Conservation (phyloP, 2,888 invertebrate species). For the Orthosia incerta region DNA sequence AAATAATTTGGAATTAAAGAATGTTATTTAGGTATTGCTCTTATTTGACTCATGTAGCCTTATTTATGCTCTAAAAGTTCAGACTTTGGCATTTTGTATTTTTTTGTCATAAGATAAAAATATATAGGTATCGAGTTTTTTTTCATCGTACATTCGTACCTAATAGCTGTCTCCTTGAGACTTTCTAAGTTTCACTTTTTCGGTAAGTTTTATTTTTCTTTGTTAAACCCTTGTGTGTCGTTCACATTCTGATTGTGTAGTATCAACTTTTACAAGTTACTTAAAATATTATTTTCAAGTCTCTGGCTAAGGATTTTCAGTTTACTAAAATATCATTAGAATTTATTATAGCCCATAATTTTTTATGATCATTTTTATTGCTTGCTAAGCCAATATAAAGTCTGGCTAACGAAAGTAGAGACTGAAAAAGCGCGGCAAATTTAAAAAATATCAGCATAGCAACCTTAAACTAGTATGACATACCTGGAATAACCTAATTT, state of each 20-base stretch:
- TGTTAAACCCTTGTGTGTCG: neutral
- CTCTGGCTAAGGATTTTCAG: neutral
- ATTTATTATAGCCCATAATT: slow-evolving; percentile 24
- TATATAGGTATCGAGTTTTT: neutral
- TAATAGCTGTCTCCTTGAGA: neutral
- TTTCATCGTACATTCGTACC: neutral
- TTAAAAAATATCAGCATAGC: too few species aligned
- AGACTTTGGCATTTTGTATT: neutral
- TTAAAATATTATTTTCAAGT: slow-evolving; percentile 1
- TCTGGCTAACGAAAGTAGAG: too few species aligned
- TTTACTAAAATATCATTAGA: slow-evolving; percentile 10
- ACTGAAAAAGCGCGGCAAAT: too few species aligned
- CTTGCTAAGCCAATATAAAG: slow-evolving; percentile 6
- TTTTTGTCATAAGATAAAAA: neutral
- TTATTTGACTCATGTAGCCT: too few species aligned
- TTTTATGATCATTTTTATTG: slow-evolving; percentile 35
- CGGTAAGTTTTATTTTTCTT: neutral
- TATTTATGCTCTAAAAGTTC: neutral
- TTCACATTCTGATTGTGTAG: neutral
- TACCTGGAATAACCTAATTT: too few species aligned
- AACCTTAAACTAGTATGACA: too few species aligned
- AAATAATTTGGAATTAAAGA: too few species aligned
- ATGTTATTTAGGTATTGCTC: too few species aligned
- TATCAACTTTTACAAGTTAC: slow-evolving; percentile 7
- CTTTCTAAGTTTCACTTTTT: neutral